These are phyloP conservation scores for Chelon auratus DNA, from an alignment of 2,797 vertebrate genomes.

Conservation along the genomic window DNA sequence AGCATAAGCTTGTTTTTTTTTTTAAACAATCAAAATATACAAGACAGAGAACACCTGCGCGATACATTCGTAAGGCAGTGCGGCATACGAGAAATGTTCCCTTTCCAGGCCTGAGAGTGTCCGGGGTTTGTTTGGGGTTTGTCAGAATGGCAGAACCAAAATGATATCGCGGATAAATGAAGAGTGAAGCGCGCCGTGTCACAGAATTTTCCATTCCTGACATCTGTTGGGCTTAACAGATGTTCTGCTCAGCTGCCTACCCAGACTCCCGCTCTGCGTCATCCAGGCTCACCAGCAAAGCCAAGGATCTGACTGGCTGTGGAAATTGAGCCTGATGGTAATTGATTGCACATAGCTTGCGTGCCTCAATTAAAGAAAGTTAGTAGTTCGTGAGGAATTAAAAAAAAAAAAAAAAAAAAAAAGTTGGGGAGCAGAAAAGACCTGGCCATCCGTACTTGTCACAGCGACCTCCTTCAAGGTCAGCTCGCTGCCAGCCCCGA, in stretches of 20 bases:
- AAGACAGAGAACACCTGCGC: slow-evolving; percentile 16
- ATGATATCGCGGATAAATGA: slow-evolving; percentile 52
- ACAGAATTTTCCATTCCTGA: slow-evolving; percentile 49
- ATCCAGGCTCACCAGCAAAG: slow-evolving; percentile 59
- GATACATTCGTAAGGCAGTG: slow-evolving; percentile 51
- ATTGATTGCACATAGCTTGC: slow-evolving; percentile 69
- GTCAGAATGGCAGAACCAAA: slow-evolving; percentile 32
- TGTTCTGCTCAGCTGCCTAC: slow-evolving; percentile 48
- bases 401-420: slow-evolving; percentile 14
- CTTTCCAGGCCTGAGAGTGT: slow-evolving; percentile 14
- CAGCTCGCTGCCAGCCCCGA: slow-evolving; percentile 44
- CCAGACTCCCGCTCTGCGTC: slow-evolving; percentile 50
- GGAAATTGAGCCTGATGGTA: slow-evolving; percentile 70
- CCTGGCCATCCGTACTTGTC: slow-evolving; percentile 67
- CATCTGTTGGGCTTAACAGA: slow-evolving; percentile 66
- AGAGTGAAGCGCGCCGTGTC: slow-evolving; percentile 44
- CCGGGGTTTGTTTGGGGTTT: slow-evolving; percentile 16
- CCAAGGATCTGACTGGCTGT: slow-evolving; percentile 67
- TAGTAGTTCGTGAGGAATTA: slow-evolving; percentile 55
- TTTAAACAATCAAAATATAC: slow-evolving; percentile 33
- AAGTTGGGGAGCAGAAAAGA: slow-evolving; percentile 60
- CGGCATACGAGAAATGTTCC: slow-evolving; percentile 45
- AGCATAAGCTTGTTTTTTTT: slow-evolving; percentile 4
- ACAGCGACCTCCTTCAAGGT: slow-evolving; percentile 69
- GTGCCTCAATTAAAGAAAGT: slow-evolving; percentile 73